These are phyloP conservation scores for Heliothis subflexa DNA, from an alignment of 1,140 invertebrate species.

Conservation along the genomic window DNA sequence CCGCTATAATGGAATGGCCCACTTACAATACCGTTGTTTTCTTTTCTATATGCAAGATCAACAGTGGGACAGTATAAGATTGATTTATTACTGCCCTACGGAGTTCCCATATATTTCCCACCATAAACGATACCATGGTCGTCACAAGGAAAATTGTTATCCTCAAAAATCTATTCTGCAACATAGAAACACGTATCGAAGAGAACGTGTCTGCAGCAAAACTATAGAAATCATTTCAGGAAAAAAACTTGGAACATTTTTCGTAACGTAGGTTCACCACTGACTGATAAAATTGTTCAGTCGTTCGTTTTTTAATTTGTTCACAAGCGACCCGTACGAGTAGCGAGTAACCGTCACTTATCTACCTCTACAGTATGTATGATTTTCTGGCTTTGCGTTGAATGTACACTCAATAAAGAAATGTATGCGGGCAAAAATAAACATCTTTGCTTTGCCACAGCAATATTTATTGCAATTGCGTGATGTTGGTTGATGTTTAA, in stretches of 20 bases:
- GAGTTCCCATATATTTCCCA: background rate
- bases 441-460: background rate
- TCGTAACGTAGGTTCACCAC: constrained; percentile 5
- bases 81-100: too few species aligned
- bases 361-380: constrained; percentile 4
- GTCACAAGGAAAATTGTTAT: background rate
- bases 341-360: background rate
- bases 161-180: constrained; percentile 11
- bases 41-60: too few species aligned
- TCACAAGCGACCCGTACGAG: constrained; percentile 30
- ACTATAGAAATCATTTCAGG: constrained; percentile 32
- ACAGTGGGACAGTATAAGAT: too few species aligned
- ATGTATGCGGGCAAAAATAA: background rate
- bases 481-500: too few species aligned
- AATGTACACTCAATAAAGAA: constrained; percentile 4
- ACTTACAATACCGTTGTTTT: too few species aligned
- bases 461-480: too few species aligned
- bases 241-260: constrained; percentile 15
- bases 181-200: constrained; percentile 18
- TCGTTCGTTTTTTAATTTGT: constrained; percentile 35
- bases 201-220: constrained; percentile 18
- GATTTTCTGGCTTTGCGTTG: background rate
- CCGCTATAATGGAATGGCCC: too few species aligned
- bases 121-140: background rate
- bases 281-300: constrained; percentile 24